phyloP scores from a whole-genome alignment of 37 sponge, comb jelly and placozoan species.

The Bolinopsis microptera region DNA sequence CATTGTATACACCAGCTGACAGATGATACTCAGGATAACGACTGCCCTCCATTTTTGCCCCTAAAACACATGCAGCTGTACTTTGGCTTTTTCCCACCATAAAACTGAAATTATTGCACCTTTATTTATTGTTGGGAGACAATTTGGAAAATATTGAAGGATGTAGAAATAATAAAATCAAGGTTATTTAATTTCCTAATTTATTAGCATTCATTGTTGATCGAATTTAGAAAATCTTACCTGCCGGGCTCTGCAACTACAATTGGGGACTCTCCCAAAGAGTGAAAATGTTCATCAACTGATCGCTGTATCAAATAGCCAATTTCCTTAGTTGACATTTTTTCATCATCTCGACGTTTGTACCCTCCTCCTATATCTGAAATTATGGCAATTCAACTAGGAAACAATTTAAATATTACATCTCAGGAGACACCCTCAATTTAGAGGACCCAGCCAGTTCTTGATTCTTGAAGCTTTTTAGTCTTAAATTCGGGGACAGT shows the following conservation, averaged over 20 bases:
- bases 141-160: too few species aligned
- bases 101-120: background rate
- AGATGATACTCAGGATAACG: background rate
- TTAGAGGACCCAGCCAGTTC: too few species aligned
- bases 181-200: too few species aligned
- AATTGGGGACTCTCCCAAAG: background rate
- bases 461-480: too few species aligned
- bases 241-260: background rate
- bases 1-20: constrained; percentile 1
- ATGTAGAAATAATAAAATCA: too few species aligned
- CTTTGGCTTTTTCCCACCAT: background rate
- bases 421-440: too few species aligned
- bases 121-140: background rate
- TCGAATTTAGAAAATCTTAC: too few species aligned
- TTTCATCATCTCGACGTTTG: background rate
- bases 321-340: background rate
- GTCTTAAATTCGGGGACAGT: too few species aligned
- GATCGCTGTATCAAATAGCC: background rate
- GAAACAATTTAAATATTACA: too few species aligned
- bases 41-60: background rate
- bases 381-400: background rate
- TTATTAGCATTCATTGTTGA: too few species aligned
- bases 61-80: background rate
- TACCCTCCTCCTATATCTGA: background rate
- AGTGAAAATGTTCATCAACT: background rate